A percentile compares a stretch with the other conserved stretches of the same genome.
These are phyloP conservation scores for Germaria angustata DNA, from an alignment of 2,888 invertebrate species.

Conservation along the genomic window DNA sequence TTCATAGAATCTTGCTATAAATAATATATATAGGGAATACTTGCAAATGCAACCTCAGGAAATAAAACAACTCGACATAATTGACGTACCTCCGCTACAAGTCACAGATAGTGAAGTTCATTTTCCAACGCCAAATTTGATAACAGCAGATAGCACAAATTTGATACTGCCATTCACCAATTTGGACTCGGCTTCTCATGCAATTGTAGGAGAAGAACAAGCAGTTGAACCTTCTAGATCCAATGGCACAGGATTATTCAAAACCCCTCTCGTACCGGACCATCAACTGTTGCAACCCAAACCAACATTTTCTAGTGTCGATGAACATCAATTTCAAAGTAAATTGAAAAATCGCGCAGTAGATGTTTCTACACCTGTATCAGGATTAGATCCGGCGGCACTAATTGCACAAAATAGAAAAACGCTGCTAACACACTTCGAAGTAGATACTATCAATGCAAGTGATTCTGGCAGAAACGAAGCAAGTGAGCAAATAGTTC, in stretches of 20 bases:
- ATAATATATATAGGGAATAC: not conserved
- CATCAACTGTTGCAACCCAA: not conserved
- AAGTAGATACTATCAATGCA: not conserved
- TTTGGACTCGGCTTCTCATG: not conserved
- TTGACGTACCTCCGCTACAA: not conserved
- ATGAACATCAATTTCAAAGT: constrained; percentile 24
- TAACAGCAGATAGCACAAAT: not conserved
- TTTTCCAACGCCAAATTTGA: not conserved
- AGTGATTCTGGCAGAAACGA: not conserved
- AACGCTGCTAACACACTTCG: not conserved
- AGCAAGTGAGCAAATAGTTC: not conserved
- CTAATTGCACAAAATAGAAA: not conserved
- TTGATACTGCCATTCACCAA: not conserved
- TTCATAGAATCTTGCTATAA: not conserved
- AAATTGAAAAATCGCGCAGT: not conserved
- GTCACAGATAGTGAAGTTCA: no score
- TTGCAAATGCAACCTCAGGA: not conserved
- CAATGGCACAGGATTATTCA: constrained; percentile 19
- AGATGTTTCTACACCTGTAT: constrained; percentile 40
- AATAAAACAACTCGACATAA: not conserved
- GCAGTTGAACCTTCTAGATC: not conserved
- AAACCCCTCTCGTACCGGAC: constrained; percentile 12
- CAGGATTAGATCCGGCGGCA: not conserved
- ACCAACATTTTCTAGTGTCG: not conserved
- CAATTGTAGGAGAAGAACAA: not conserved